Evolutionary conservation across 2,113 vertebrate genomes (phyloP), one percentile per base, ranked within the genome.

Genomic region (Ploceus nigricollis): DNA sequence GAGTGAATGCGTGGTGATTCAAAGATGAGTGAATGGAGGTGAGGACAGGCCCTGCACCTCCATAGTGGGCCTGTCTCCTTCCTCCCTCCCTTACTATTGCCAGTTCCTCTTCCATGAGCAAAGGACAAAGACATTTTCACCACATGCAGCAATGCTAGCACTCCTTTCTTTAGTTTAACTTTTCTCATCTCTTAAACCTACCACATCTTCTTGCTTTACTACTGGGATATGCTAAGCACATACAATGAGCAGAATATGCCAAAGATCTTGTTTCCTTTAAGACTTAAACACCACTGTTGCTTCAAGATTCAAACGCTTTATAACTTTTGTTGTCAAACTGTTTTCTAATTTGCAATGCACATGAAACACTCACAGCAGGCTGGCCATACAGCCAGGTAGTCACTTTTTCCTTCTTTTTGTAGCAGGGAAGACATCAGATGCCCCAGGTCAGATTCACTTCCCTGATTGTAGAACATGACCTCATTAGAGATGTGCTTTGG

Each of bases 81-180:
- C 22, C 11, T 53, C 20, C 27, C 25, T 50, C 22, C 54, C 28
- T 83, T 31, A 44, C 15, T 18, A 56, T 2, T 7, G 22, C n/a
- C 35, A 47, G 21, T 10, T 93, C 27, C 19, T 81, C 30, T 84
- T 78, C 24, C n/a, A 69, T 23, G 35, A 57, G 5, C 18, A 27
- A n/a, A 45, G 15, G 15, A 72, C 25, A 63, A 6, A 7, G 20
- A 50, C 8, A 33, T 51, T 76, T 90, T 58, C 57, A 76, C 31
- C 44, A 63, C 4, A 10, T 27, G 20, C 27, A 86, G 27, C 15
- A 68, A 60, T 0, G 0, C 15, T 35, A 47, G 21, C 28, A 15
- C 9, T 83, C 16, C n/a, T 42, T 89, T 72, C 51, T 94, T 61
- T 73, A 66, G 20, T 42, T 42, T 53, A 80, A 50, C 3, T 40